Conservation (phyloP, 2,888 invertebrate genomes). For the Lutraria lutraria region DNA sequence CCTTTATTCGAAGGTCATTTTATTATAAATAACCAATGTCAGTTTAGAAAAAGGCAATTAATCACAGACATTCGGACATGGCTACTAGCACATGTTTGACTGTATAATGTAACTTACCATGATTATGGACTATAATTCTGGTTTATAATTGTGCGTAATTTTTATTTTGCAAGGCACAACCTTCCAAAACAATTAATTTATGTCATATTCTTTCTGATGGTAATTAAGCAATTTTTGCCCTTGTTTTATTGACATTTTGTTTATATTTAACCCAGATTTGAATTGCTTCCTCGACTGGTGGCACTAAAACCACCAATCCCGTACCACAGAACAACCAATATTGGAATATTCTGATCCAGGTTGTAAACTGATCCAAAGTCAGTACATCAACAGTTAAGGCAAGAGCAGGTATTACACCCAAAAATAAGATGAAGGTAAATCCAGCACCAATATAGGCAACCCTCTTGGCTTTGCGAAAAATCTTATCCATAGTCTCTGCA, state of each 20-base stretch:
- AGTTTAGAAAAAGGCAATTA: no score
- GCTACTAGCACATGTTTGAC: no score
- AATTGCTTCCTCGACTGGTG: constrained; percentile 69
- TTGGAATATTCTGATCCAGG: constrained; percentile 66
- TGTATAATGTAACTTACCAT: no score
- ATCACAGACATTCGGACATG: no score
- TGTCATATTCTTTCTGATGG: no score
- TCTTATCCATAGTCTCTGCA: constrained; percentile 62
- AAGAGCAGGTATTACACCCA: constrained; percentile 63
- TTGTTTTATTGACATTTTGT: constrained; percentile 42
- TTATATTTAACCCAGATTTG: constrained; percentile 66
- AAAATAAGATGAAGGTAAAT: constrained; percentile 61
- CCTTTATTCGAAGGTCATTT: no score
- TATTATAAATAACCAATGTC: no score
- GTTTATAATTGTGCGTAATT: no score
- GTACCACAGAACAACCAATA: constrained; percentile 64
- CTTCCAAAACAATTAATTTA: no score
- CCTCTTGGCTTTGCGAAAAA: constrained; percentile 64
- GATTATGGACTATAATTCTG: no score
- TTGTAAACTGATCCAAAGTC: constrained; percentile 61
- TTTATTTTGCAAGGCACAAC: no score
- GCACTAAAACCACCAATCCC: constrained; percentile 63
- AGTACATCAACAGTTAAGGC: constrained; percentile 61
- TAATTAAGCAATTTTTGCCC: background rate
- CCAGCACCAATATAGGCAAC: constrained; percentile 60